phyloP scores from a whole-genome alignment of 1,140 invertebrate genomes.

The Ips nitidus region DNA sequence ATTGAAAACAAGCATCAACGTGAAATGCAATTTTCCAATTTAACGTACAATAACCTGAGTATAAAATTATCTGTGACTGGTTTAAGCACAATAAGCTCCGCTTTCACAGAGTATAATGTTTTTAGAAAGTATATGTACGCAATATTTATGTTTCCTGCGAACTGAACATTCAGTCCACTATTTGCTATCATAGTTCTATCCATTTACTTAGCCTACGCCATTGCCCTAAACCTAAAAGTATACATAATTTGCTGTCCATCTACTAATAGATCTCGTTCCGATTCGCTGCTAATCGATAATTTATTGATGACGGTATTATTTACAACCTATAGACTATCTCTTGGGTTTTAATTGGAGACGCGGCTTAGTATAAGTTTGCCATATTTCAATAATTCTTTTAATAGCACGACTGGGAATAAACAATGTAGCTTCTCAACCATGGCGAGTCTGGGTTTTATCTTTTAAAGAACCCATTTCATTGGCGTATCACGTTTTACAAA shows the following conservation, averaged over 20 bases:
- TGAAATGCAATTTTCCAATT: constrained; percentile 1
- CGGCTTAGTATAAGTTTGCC: not conserved
- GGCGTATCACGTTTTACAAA: no score
- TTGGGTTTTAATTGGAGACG: not conserved
- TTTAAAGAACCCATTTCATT: no score
- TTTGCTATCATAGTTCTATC: no score
- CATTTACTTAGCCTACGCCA: no score
- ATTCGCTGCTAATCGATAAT: not conserved
- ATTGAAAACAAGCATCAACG: not conserved
- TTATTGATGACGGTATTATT: constrained; percentile 6
- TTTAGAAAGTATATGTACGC: constrained; percentile 2
- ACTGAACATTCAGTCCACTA: no score
- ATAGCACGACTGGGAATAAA: not conserved
- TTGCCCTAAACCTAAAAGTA: no score
- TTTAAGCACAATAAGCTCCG: not conserved
- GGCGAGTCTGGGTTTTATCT: no score
- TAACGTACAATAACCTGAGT: not conserved
- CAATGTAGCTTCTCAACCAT: no score
- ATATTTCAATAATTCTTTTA: constrained; percentile 6
- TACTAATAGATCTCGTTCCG: not conserved
- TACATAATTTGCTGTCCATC: not conserved
- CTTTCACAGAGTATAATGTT: constrained; percentile 4
- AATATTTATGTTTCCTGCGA: no score
- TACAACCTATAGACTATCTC: not conserved
- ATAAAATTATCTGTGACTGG: not conserved